phyloP scores from a whole-genome alignment of 2,888 invertebrate species.

The Thecophora atra region DNA sequence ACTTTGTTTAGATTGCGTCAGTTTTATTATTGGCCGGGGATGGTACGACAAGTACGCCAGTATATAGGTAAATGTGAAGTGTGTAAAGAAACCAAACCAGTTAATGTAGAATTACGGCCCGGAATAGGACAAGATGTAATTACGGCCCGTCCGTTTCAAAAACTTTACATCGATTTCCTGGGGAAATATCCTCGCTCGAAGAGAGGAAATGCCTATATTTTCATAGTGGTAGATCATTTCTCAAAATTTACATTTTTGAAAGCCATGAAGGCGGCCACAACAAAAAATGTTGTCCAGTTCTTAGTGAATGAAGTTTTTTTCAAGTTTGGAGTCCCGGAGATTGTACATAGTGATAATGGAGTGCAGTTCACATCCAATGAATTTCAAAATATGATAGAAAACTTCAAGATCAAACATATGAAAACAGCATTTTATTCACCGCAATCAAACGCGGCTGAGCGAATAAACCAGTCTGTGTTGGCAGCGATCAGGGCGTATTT shows the following conservation, averaged over 20 bases:
- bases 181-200: constrained; percentile 43
- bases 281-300: constrained; percentile 34
- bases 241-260: constrained; percentile 40
- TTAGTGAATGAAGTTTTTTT: constrained; percentile 44
- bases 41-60: constrained; percentile 6
- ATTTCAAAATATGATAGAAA: constrained; percentile 39
- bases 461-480: constrained; percentile 52
- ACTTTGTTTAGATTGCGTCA: constrained; percentile 16
- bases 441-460: constrained; percentile 56
- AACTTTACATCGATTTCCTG: constrained; percentile 42
- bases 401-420: constrained; percentile 41
- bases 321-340: constrained; percentile 48
- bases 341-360: constrained; percentile 50
- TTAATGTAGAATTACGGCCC: constrained; percentile 5
- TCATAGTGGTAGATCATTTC: constrained; percentile 42
- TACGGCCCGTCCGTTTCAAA: constrained; percentile 31
- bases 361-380: constrained; percentile 44
- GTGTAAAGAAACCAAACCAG: constrained; percentile 21
- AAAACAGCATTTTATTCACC: constrained; percentile 52
- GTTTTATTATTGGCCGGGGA: constrained; percentile 19
- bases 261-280: constrained; percentile 37
- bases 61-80: not conserved
- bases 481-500: constrained; percentile 48
- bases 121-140: constrained; percentile 5
- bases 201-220: constrained; percentile 35